Percentiles rank a stretch among this genome's conserved stretches.
Evolutionary conservation across 2,113 vertebrate species (phyloP).

Genomic region (Neotragus moschatus): DNA sequence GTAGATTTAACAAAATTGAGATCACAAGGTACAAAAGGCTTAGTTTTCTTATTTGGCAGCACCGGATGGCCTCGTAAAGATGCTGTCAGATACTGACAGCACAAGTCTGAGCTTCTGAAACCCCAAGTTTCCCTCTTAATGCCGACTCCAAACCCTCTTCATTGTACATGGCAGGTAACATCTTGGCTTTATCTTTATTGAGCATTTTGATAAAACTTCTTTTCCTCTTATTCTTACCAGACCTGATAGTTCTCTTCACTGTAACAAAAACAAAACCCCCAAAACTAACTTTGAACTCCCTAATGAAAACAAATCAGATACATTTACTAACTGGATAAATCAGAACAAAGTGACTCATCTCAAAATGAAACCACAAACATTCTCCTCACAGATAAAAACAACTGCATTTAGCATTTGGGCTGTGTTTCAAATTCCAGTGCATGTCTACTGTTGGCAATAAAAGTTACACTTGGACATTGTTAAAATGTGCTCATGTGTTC

Average conservation of each 20-base stretch:
- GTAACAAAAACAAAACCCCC: background rate
- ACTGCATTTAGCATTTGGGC: slow-evolving; percentile 73
- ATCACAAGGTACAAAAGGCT: slow-evolving; percentile 28
- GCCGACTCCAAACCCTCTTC: slow-evolving; percentile 42
- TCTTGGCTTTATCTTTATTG: slow-evolving; percentile 62
- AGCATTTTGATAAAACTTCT: slow-evolving; percentile 55
- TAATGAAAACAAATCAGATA: slow-evolving; percentile 79
- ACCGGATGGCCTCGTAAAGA: slow-evolving; percentile 41
- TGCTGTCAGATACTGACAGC: background rate
- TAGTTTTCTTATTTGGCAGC: slow-evolving; percentile 35
- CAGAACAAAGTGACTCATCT: slow-evolving; percentile 79
- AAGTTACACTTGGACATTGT: slow-evolving; percentile 80
- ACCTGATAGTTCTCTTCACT: slow-evolving; percentile 45
- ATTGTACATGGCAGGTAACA: slow-evolving; percentile 56
- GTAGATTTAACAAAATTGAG: slow-evolving; percentile 59
- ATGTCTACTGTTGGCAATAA: slow-evolving; percentile 81
- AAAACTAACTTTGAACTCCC: slow-evolving; percentile 65
- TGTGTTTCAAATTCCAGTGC: slow-evolving; percentile 73
- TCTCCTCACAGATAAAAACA: slow-evolving; percentile 79
- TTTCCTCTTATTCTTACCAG: slow-evolving; percentile 47
- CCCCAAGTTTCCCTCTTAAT: background rate
- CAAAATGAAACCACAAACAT: slow-evolving; percentile 73
- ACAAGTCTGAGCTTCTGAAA: slow-evolving; percentile 38
- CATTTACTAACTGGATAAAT: slow-evolving; percentile 78
- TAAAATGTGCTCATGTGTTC: slow-evolving; percentile 78